These are phyloP conservation scores for Eurytoma adleriae DNA, from an alignment of 2,888 invertebrate species.

Conservation along the genomic window DNA sequence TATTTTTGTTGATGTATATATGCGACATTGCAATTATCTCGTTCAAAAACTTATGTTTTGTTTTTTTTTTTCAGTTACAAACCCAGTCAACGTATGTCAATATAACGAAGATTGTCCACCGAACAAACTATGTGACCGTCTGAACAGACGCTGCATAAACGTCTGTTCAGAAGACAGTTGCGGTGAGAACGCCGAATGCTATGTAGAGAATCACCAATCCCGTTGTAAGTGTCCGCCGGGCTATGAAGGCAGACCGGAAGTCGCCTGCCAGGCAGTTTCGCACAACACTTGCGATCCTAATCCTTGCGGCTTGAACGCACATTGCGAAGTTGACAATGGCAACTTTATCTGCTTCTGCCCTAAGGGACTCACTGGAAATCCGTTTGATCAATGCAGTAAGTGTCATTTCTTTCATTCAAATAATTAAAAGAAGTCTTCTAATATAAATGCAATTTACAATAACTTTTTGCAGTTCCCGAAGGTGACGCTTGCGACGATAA, in stretches of 20 bases:
- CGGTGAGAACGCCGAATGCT: constrained; percentile 88
- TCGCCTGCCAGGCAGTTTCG: constrained; percentile 84
- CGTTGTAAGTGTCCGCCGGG: constrained; percentile 90
- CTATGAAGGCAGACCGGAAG: constrained; percentile 86
- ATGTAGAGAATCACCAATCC: constrained; percentile 87
- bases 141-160: constrained; percentile 90
- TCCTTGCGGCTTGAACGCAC: constrained; percentile 91
- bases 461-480: constrained; percentile 86
- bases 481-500: constrained; percentile 90
- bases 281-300: constrained; percentile 88
- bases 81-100: constrained; percentile 84
- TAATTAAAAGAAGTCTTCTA: background rate
- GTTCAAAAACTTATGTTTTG: too few species aligned
- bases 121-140: constrained; percentile 89
- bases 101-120: constrained; percentile 94
- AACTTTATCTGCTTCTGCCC: constrained; percentile 94
- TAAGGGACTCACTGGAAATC: constrained; percentile 93
- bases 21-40: too few species aligned
- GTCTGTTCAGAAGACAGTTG: constrained; percentile 87
- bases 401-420: constrained; percentile 67
- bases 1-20: too few species aligned
- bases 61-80: constrained; percentile 71
- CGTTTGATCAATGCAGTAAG: constrained; percentile 93
- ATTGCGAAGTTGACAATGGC: constrained; percentile 90
- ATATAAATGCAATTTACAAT: background rate